Evolutionary conservation across 2,797 vertebrate species (phyloP).

Genomic region (Esox masquinongy): DNA sequence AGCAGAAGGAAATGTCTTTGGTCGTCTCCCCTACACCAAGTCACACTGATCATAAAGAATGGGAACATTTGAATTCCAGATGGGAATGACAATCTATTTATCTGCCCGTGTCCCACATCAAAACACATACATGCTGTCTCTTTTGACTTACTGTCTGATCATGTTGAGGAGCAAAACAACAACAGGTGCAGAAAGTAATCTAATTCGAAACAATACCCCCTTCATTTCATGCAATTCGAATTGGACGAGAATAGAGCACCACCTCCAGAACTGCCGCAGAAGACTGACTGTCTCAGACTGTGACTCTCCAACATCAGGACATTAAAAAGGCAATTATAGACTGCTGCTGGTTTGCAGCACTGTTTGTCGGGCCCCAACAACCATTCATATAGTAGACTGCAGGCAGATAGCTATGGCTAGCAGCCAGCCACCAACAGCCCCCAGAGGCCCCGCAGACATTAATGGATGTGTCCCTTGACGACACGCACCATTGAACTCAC

Average conservation of each 20-base stretch:
- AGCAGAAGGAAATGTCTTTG: constrained; percentile 1
- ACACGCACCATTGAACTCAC: constrained; percentile 6
- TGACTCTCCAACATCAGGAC: not conserved
- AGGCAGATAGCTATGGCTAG: not conserved
- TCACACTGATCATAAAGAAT: constrained; percentile 9
- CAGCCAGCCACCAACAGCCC: no score
- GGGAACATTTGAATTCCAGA: not conserved
- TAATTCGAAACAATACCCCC: no score
- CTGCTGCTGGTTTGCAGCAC: not conserved
- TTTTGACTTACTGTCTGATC: no score
- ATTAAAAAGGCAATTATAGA: not conserved
- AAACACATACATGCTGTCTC: not conserved
- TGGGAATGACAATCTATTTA: not conserved
- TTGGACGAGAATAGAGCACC: no score
- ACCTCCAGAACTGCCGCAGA: no score
- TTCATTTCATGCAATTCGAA: no score
- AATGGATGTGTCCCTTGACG: constrained; percentile 23
- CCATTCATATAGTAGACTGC: constrained; percentile 12
- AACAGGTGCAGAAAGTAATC: no score
- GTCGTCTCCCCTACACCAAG: constrained; percentile 4
- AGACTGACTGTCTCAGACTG: no score
- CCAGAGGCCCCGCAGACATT: not conserved
- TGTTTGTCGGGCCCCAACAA: not conserved
- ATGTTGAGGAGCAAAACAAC: no score
- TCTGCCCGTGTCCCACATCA: not conserved